Evolutionary conservation across 2,797 vertebrate genomes (phyloP).

Genomic region (Dendrocincla fuliginosa): DNA sequence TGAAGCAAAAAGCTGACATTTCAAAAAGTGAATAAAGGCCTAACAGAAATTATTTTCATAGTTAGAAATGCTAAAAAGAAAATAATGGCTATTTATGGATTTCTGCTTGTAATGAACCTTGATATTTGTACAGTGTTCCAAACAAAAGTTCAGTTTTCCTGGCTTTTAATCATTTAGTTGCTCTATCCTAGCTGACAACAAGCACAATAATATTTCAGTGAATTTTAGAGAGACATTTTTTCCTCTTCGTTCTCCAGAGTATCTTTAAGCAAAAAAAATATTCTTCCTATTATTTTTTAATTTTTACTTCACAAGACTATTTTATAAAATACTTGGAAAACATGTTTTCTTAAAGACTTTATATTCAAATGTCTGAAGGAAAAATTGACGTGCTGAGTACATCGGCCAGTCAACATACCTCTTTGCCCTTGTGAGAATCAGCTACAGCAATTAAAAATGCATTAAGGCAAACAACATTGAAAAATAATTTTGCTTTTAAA

Average conservation of each 20-base stretch:
- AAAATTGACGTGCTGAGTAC: background rate
- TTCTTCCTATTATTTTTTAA: background rate
- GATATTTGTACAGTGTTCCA: background rate
- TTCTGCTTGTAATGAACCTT: background rate
- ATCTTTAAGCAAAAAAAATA: background rate
- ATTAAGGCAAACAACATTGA: background rate
- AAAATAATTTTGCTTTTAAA: background rate
- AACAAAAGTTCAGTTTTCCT: background rate
- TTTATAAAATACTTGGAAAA: background rate
- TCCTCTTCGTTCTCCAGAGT: background rate
- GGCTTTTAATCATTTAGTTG: background rate
- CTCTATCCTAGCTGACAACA: background rate
- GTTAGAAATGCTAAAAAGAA: background rate
- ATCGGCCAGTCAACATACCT: background rate
- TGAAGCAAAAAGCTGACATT: background rate
- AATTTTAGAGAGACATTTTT: background rate
- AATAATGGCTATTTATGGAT: background rate
- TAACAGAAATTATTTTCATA: background rate
- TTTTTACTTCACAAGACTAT: background rate
- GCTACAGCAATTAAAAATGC: background rate
- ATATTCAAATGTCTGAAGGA: background rate
- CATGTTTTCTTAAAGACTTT: background rate
- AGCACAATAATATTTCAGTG: background rate
- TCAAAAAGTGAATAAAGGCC: background rate
- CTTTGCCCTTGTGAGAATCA: background rate